These are phyloP conservation scores for Euborellia annulipes DNA, from an alignment of 1,140 invertebrate species.

Conservation along the genomic window DNA sequence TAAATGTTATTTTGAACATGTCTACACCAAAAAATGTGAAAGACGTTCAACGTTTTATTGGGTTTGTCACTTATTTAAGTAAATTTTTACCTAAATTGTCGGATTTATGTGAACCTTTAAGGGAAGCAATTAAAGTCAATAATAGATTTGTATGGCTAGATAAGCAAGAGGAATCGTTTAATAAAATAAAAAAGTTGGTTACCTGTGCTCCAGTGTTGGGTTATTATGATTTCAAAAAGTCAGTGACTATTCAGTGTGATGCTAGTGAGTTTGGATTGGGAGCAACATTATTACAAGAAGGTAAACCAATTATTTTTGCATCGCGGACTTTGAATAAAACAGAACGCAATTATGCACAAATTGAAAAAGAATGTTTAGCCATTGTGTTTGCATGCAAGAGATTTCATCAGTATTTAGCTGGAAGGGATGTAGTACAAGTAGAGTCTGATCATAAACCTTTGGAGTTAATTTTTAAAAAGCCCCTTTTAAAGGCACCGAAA, in stretches of 20 bases:
- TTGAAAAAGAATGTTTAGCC: conserved; percentile 33
- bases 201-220: conserved; percentile 17
- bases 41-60: conserved; percentile 16
- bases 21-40: neutral
- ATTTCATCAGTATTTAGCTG: conserved; percentile 26
- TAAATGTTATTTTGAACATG: neutral
- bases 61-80: conserved; percentile 25
- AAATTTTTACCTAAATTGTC: conserved; percentile 23
- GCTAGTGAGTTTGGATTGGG: conserved; percentile 13
- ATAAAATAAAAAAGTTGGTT: conserved; percentile 18
- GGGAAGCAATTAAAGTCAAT: conserved; percentile 18
- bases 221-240: conserved; percentile 15
- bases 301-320: conserved; percentile 23
- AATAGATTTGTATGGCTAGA: conserved; percentile 13
- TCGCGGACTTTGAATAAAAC: conserved; percentile 12
- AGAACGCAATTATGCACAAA: conserved; percentile 23
- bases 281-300: conserved; percentile 16
- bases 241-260: conserved; percentile 8
- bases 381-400: conserved; percentile 28
- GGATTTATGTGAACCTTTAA: conserved; percentile 15
- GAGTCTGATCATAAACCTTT: conserved; percentile 31
- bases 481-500: conserved; percentile 22
- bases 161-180: conserved; percentile 15
- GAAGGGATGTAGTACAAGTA: conserved; percentile 25
- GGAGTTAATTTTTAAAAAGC: conserved; percentile 25